Evolutionary conservation across 64 coral and sea anemone species (phyloP).

Genomic region (Pocillopora damicornis): DNA sequence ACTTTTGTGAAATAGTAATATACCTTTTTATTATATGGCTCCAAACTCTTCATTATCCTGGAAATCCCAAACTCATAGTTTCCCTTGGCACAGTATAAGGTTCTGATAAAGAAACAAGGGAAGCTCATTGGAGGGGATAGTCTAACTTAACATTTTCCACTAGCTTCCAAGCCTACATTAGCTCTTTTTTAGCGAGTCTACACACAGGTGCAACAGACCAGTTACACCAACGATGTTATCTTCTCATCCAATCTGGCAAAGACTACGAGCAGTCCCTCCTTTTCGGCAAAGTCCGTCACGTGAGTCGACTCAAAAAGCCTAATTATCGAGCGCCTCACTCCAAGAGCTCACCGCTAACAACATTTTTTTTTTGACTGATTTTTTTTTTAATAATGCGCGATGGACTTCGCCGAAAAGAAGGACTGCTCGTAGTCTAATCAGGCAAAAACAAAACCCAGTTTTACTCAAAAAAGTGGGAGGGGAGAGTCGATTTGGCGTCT

Average conservation of each 20-base stretch:
- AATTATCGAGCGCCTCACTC: too few relatives aligned
- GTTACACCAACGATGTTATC: neutral
- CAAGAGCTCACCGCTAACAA: too few relatives aligned
- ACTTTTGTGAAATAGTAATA: neutral
- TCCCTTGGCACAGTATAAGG: constrained; percentile 89
- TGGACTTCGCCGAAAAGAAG: too few relatives aligned
- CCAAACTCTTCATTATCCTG: constrained; percentile 95
- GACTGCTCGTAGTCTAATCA: too few relatives aligned
- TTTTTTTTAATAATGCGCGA: too few relatives aligned
- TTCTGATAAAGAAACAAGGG: constrained; percentile 39
- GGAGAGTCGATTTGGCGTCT: too few relatives aligned
- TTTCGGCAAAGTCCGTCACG: too few relatives aligned
- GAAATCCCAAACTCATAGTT: constrained; percentile 99
- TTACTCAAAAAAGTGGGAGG: too few relatives aligned
- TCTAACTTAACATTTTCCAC: neutral
- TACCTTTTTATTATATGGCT: constrained; percentile 98
- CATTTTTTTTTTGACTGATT: too few relatives aligned
- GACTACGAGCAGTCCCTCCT: too few relatives aligned
- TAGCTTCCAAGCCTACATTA: neutral
- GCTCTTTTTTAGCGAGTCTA: neutral
- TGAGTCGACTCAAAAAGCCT: neutral
- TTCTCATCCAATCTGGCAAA: neutral
- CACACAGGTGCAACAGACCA: neutral
- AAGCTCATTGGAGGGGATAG: neutral
- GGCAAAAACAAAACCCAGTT: too few relatives aligned